These are phyloP conservation scores for Monoplex corrugatus DNA, from an alignment of 2,888 invertebrate species.

Conservation along the genomic window DNA sequence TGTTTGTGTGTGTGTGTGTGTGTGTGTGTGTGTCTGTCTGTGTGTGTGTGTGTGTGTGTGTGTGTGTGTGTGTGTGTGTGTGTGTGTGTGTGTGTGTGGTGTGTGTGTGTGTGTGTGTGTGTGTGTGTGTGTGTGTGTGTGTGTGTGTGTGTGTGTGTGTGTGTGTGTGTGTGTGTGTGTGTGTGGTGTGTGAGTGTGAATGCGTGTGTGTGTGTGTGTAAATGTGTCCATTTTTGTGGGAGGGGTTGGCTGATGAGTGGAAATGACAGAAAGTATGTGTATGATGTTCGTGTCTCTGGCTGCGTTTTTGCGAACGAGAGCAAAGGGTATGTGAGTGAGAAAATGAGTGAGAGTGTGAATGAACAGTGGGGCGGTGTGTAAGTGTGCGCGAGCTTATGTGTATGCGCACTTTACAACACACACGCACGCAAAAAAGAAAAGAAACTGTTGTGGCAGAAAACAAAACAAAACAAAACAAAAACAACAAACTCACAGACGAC, in stretches of 20 bases:
- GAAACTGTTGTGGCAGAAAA: background rate
- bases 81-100: constrained; percentile 7
- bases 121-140: too few species aligned
- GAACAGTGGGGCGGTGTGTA: background rate
- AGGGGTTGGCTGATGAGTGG: too few species aligned
- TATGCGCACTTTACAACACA: background rate
- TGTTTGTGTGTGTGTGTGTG: background rate
- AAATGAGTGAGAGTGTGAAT: background rate
- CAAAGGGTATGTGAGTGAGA: background rate
- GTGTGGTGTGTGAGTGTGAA: background rate
- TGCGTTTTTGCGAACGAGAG: too few species aligned
- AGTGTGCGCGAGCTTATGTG: background rate
- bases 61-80: background rate
- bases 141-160: too few species aligned
- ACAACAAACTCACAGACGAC: constrained; percentile 40
- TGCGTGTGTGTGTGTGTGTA: background rate
- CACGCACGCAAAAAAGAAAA: background rate
- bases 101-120: background rate
- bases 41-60: background rate
- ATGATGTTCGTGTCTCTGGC: too few species aligned
- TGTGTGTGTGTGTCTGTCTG: background rate
- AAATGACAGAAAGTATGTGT: too few species aligned
- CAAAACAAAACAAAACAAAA: background rate
- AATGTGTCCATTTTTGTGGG: background rate
- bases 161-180: background rate